A percentile compares a stretch with the other conserved stretches of the same genome.
Conservation (phyloP, 2,797 vertebrate species). For the Nannoperca obscura region DNA sequence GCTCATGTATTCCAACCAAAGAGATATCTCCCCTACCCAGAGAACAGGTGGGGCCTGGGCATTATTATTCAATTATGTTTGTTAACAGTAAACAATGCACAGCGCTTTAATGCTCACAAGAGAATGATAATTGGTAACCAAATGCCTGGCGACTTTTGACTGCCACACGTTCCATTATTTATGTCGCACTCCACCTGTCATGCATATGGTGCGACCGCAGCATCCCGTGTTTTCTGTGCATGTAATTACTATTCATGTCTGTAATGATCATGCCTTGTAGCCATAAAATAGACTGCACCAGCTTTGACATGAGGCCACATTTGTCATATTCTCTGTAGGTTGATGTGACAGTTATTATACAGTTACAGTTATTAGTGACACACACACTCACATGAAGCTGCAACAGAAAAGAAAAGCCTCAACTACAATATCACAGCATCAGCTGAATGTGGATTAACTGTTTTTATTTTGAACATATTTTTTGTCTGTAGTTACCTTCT, state of each 20-base stretch:
- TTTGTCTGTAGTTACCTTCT: not conserved
- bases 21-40: constrained; percentile 53
- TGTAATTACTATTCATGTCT: constrained; percentile 70
- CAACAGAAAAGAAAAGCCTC: constrained; percentile 1
- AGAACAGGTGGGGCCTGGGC: constrained; percentile 74
- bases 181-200: constrained; percentile 66
- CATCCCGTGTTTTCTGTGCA: constrained; percentile 49
- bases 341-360: constrained; percentile 52
- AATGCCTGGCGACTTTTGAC: constrained; percentile 75
- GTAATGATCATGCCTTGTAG: constrained; percentile 54
- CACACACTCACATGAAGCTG: constrained; percentile 30
- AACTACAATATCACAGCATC: constrained; percentile 3
- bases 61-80: constrained; percentile 82
- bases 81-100: constrained; percentile 77
- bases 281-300: constrained; percentile 49
- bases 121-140: constrained; percentile 78
- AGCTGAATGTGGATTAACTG: not conserved
- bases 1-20: constrained; percentile 75
- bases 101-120: constrained; percentile 72
- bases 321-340: constrained; percentile 53
- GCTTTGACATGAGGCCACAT: constrained; percentile 53
- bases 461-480: not conserved
- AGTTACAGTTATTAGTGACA: constrained; percentile 50
- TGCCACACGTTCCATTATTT: constrained; percentile 66
- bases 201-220: constrained; percentile 50